phyloP scores from a whole-genome alignment of 2,113 vertebrate species.

The Tringa solitaria region DNA sequence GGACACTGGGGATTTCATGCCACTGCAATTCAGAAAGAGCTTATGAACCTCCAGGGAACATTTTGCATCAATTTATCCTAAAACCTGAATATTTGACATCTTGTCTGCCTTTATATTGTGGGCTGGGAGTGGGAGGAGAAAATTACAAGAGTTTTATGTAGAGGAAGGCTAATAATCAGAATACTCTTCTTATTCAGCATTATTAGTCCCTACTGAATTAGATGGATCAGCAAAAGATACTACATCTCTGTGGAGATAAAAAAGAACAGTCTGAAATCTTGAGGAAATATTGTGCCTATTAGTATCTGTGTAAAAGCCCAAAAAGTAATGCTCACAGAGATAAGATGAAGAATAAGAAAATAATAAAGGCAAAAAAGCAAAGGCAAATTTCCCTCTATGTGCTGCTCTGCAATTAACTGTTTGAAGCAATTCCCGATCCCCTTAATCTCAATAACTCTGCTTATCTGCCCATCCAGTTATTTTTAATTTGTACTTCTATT shows the following conservation, averaged over 20 bases:
- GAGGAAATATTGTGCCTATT: conserved; percentile 19
- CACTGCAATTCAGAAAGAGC: background rate
- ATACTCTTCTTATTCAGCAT: background rate
- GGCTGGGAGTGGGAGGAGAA: conserved; percentile 3
- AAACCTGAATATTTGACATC: background rate
- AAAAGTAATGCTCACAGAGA: background rate
- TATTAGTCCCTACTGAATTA: conserved; percentile 35
- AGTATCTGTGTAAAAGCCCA: background rate
- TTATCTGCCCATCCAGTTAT: conserved; percentile 43
- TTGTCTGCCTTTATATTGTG: conserved; percentile 3
- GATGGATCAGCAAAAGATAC: conserved; percentile 12
- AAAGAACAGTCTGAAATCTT: background rate
- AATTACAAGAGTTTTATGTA: background rate
- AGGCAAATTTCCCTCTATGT: background rate
- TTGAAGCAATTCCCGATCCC: conserved; percentile 33
- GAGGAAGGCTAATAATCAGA: conserved; percentile 11
- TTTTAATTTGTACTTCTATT: conserved; percentile 50
- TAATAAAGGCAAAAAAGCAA: background rate
- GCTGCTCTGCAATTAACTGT: conserved; percentile 20
- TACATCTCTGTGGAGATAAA: conserved; percentile 12
- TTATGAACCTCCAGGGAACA: background rate
- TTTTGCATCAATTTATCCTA: background rate
- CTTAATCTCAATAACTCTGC: conserved; percentile 41
- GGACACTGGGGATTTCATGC: background rate
- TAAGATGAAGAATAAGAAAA: conserved; percentile 31